Evolutionary conservation across 2,888 invertebrate genomes (phyloP).

Genomic region (Cataglyphis altisquamis): DNA sequence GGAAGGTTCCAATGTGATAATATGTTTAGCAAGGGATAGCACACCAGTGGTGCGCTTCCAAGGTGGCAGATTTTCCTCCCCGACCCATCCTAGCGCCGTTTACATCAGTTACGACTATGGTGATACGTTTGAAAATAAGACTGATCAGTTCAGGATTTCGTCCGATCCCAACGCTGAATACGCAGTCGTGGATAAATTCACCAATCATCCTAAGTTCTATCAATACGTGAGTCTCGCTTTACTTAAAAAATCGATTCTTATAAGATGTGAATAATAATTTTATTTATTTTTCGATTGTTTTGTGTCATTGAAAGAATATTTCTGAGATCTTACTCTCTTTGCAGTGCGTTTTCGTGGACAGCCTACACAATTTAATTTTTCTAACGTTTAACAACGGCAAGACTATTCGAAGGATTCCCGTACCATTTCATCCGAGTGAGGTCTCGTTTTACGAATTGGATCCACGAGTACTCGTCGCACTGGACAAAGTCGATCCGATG

Average conservation of each 20-base stretch:
- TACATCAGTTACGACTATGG: slow-evolving; percentile 97
- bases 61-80: slow-evolving; percentile 77
- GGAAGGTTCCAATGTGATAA: slow-evolving; percentile 94
- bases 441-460: slow-evolving; percentile 92
- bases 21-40: slow-evolving; percentile 94
- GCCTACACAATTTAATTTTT: slow-evolving; percentile 91
- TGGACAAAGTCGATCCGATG: slow-evolving; percentile 91
- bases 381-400: slow-evolving; percentile 92
- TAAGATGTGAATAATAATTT: neutral
- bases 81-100: slow-evolving; percentile 89
- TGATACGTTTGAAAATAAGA: slow-evolving; percentile 92
- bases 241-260: neutral
- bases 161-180: slow-evolving; percentile 85
- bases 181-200: slow-evolving; percentile 94
- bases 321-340: slow-evolving; percentile 76
- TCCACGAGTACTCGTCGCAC: slow-evolving; percentile 90
- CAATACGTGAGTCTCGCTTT: slow-evolving; percentile 90
- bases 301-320: neutral
- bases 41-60: slow-evolving; percentile 85
- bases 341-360: slow-evolving; percentile 95
- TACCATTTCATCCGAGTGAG: slow-evolving; percentile 93
- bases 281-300: neutral
- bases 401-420: slow-evolving; percentile 88
- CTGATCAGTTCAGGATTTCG: slow-evolving; percentile 89
- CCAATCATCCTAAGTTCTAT: slow-evolving; percentile 93